Base-by-base conservation (phyloP, 1,140 invertebrate genomes). In the Odontomachus brunneus region DNA sequence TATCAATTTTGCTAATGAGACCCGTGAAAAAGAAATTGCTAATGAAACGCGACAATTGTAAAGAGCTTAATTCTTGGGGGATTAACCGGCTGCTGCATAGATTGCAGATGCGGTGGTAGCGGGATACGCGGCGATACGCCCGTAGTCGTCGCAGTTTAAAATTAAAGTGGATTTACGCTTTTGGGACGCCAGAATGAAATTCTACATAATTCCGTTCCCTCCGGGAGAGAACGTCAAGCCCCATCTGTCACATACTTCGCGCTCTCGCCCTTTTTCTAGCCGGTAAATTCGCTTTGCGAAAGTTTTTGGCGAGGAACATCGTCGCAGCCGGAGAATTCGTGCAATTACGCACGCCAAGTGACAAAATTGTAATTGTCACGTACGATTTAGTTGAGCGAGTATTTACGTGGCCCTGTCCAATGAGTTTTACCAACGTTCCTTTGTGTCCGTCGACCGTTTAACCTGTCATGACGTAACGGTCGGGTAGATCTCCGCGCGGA, bases 151-250 rank as follows among this genome's bases (percentile, higher is more conserved):
- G 19, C 48, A 76, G 15, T 76, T 76, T 67, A 76, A 78, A 78
- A 33, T 55, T 78, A 44, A 69, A 78, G 66, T 69, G 44, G 19
- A 69, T 78, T 67, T 78, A 78, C 29, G 63, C 63, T 69, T 78
- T 67, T 29, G 33, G 51, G 57, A 55, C 12, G 62, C 33, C 15
- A n/a, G 33, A 38, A 76, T 76, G 49, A 53, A 78, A 78, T 69
- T 78, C 51, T 78, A 78, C 63, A 78, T 69, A 78, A 78, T 78
- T 78, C 63, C 26, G 55, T 78, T 78, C 69, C n/a, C 63, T 44
- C n/a, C 63, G 24, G 38, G 48, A 15, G 22, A 3, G 26, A 29
- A 78, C 51, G 75, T 69, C 63, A 57, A 69, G 33, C 69, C 63
- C 22, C 63, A 69, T 78, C 67, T 78, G 63, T 78, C 29, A 78